A percentile compares a stretch with the other conserved stretches of the same genome.
Conservation (phyloP, 2,113 vertebrate genomes). For the Gavia stellata region DNA sequence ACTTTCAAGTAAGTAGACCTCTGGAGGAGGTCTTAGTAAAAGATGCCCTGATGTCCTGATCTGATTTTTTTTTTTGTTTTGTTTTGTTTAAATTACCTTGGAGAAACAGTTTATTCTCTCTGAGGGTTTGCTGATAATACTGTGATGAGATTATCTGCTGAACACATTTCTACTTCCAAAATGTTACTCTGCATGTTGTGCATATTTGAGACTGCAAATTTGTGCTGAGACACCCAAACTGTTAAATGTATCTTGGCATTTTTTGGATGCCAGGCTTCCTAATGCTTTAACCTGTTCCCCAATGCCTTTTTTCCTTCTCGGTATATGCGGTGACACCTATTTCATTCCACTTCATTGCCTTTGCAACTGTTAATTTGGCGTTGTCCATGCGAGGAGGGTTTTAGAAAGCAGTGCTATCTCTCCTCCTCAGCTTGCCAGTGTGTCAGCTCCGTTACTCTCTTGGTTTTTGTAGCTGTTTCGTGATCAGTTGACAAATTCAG, state of each 20-base stretch:
- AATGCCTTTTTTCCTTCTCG: neutral
- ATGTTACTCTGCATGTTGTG: neutral
- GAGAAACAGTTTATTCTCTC: conserved; percentile 18
- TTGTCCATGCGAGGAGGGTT: neutral
- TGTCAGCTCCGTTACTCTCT: neutral
- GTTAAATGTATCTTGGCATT: neutral
- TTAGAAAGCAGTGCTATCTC: neutral
- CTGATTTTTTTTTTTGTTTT: neutral
- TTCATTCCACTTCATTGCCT: neutral
- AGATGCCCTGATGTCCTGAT: neutral
- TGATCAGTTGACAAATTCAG: neutral
- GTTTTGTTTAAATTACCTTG: neutral
- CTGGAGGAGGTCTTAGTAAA: neutral
- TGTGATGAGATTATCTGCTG: neutral
- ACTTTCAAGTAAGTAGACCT: neutral
- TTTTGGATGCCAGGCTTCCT: neutral
- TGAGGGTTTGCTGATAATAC: neutral
- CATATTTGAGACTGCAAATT: neutral
- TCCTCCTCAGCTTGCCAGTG: neutral
- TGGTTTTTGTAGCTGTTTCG: neutral
- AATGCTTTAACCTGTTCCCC: neutral
- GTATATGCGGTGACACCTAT: neutral
- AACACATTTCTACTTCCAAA: neutral
- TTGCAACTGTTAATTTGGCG: neutral
- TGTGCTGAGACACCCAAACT: neutral